phyloP scores from a whole-genome alignment of 1,140 invertebrate species.

The Odontomachus brunneus region DNA sequence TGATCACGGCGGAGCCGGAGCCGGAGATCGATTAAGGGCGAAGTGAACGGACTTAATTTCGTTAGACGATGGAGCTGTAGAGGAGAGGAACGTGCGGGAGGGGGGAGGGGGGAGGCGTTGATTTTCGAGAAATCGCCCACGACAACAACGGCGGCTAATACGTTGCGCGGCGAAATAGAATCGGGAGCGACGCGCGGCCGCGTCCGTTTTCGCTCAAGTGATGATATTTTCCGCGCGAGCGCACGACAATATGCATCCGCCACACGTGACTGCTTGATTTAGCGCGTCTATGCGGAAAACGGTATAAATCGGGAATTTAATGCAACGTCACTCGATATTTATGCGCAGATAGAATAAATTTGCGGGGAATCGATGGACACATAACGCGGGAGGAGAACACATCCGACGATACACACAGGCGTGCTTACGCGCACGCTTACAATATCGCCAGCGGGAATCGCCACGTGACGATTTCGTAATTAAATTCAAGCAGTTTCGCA shows the following conservation, averaged over 20 bases:
- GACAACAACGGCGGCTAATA: background rate
- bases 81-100: background rate
- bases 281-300: conserved; percentile 66
- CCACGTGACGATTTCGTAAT: conserved; percentile 21
- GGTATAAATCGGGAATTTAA: conserved; percentile 72
- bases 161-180: conserved; percentile 10
- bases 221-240: conserved; percentile 70
- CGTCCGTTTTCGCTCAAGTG: conserved; percentile 41
- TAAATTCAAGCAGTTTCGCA: conserved; percentile 6
- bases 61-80: background rate
- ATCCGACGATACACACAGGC: background rate
- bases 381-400: too few relatives aligned
- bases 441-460: background rate
- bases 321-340: conserved; percentile 50
- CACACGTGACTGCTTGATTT: conserved; percentile 71
- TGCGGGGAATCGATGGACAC: conserved; percentile 24
- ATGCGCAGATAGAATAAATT: conserved; percentile 45
- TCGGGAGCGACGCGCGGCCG: background rate
- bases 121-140: background rate
- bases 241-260: conserved; percentile 56
- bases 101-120: background rate
- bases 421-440: too few relatives aligned
- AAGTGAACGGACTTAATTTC: conserved; percentile 5
- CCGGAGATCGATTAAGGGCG: conserved; percentile 17
- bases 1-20: background rate